Evolutionary conservation across 2,888 invertebrate species (phyloP).

Genomic region (Acleris holmiana): DNA sequence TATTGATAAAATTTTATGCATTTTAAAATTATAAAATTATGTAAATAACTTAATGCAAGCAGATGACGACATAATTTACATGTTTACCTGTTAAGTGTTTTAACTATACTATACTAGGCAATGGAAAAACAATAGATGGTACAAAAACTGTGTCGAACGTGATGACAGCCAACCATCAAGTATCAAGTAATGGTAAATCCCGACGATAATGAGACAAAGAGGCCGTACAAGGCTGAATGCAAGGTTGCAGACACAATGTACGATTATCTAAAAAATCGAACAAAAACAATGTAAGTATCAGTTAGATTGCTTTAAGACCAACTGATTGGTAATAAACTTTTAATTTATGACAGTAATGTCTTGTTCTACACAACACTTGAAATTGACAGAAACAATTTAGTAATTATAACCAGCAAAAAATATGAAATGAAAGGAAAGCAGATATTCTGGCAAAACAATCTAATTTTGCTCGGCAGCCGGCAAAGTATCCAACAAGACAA

Average conservation of each 20-base stretch:
- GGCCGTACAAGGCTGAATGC: conserved; percentile 72
- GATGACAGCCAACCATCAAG: conserved; percentile 61
- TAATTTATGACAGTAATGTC: background rate
- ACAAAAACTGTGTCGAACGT: background rate
- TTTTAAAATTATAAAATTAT: too few species aligned
- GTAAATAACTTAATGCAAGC: too few species aligned
- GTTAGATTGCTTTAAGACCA: background rate
- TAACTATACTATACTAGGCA: too few species aligned
- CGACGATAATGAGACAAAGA: conserved; percentile 68
- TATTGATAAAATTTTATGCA: too few species aligned
- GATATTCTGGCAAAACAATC: too few species aligned
- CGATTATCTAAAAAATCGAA: conserved; percentile 36
- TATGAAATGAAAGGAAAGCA: too few species aligned
- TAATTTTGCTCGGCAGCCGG: too few species aligned
- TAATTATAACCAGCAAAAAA: too few species aligned
- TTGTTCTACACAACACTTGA: background rate
- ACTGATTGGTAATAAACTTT: background rate
- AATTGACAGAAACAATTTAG: background rate
- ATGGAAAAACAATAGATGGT: too few species aligned
- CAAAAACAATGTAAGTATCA: conserved; percentile 17
- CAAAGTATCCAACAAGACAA: too few species aligned
- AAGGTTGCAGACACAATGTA: conserved; percentile 57
- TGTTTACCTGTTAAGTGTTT: too few species aligned
- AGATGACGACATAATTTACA: too few species aligned
- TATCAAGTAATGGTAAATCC: conserved; percentile 58